Base-by-base conservation (phyloP, 2,888 invertebrate species). In the Trissolcus japonicus region DNA sequence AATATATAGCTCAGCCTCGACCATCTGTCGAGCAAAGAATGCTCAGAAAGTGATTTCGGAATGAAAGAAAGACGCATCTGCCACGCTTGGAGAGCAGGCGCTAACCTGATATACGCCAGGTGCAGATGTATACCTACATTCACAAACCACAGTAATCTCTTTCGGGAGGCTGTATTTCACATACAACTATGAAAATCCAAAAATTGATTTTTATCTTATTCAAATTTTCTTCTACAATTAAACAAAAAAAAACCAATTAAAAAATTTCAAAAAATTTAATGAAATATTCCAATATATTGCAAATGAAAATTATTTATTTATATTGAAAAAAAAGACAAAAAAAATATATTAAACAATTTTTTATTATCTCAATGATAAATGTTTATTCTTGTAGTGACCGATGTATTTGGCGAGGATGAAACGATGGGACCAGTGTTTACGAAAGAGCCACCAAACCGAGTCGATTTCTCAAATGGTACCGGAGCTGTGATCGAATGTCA, bases 401-500 rank as follows among this genome's bases (percentile, higher is more conserved):
- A 78, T 75, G 86, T 82, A 43, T 75, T 74, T 80, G 91, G 91
- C 83, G 94, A 95, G 90, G 94, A 94, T 88, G 94, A 94, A 84
- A 93, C 93, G 54, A 94, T 94, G 90, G 98, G 97, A 83, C 98
- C 98, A 43, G 95, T 96, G 81, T 97, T 97, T 90, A 93, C 96
- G 84, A 95, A 95, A 85, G 97, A 97, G 91, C 97, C 97, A 66
- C 94, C 95, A 79, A 96, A 96, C 90, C 93, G 96, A 73, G 94
- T 98, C 81, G 97, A 96, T 90, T 97, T 98, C 90, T 96, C 96
- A 82, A 98, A 98, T 90, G 96, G 96, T 82, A 96, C 96, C 72
- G 97, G 97, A 84, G 95, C 96, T 76, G 94, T 95, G 83, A 95
- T 98, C 76, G 96, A 97, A 89, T 98, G 98, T 89, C 94, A 96